A percentile compares a stretch with the other conserved stretches of the same genome.
These are phyloP conservation scores for Caenorhabditis tropicalis DNA, from an alignment of 1,140 invertebrate genomes.

Conservation along the genomic window DNA sequence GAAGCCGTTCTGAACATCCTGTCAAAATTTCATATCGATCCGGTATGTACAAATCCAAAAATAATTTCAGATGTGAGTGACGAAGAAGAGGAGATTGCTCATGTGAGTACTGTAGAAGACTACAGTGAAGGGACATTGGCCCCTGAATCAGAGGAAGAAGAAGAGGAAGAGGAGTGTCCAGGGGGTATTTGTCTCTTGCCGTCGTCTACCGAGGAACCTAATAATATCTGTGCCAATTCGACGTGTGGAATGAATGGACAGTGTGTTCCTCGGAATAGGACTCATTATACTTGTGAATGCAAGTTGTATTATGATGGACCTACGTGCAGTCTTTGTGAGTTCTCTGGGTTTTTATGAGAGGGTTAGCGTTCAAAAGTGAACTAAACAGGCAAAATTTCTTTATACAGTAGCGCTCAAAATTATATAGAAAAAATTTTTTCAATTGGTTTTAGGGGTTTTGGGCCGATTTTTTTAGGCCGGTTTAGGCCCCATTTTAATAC, in stretches of 20 bases:
- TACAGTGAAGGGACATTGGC: conserved; percentile 1
- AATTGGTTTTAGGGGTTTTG: no score
- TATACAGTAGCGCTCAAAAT: no score
- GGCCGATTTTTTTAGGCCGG: no score
- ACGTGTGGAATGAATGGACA: conserved; percentile 66
- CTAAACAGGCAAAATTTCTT: no score
- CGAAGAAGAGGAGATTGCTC: neutral
- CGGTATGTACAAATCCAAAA: no score
- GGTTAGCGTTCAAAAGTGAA: no score
- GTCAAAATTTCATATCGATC: neutral
- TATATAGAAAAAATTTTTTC: no score
- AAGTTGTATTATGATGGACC: conserved; percentile 67
- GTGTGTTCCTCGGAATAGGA: conserved; percentile 65
- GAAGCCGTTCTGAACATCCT: no score
- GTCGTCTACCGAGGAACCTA: neutral
- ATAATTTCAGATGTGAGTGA: conserved; percentile 9
- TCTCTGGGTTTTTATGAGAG: no score
- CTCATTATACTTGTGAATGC: conserved; percentile 66
- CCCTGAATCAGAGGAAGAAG: neutral
- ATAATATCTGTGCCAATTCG: conserved; percentile 13
- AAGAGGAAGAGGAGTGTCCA: neutral
- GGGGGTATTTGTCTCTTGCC: neutral
- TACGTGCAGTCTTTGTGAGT: conserved; percentile 66
- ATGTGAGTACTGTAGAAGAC: neutral
- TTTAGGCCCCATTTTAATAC: no score